Base-by-base conservation (phyloP, 2,888 invertebrate species). In the Ramazzottius varieornatus region DNA sequence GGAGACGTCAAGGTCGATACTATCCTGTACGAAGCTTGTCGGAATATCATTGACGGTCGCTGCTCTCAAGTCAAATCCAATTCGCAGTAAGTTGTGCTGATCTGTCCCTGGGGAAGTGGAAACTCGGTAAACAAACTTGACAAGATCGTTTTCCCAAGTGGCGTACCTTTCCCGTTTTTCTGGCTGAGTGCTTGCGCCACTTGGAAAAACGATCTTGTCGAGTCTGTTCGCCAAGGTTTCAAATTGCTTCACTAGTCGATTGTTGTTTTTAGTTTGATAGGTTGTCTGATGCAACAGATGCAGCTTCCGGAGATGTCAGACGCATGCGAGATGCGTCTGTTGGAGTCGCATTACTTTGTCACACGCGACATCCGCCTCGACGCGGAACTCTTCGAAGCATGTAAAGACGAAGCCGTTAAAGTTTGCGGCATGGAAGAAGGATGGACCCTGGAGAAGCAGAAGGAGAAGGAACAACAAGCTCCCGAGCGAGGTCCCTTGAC, bases 331-430 rank as follows among this genome's bases (percentile, higher is more conserved):
- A 83, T 85, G 68, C 86, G 90, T 8, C 79, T 98, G 63, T 80
- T 96, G 67, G 90, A 94, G 77, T 90, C 98, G 72, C 93, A 98
- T 74, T 98, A 93, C 76, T 98, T 98, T 77, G 83, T 96, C 68
- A 87, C 91, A 0, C 82, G 98, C 71, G 89, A 96, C 77, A 98
- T 90, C 75, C 54, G 54, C 24, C 54, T 54, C n/a, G 54, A 54
- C 29, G 24, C 20, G 20, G 54, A 54, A 54, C 54, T 54, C 29
- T 54, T n/a, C 54, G n/a, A 24, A 8, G 54, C 54, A 8, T 54
- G 54, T 29, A 54, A 54, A 24, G 29, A 54, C 4, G 20, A 16
- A 4, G 54, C 29, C 16, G 54, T 16, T 24, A 29, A 29, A 54
- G 29, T 54, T 8, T 54, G 54, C 54, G 20, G 29, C n/a, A 16